Evolutionary conservation across 2,113 vertebrate species (phyloP), one percentile per base, ranked within the genome.

Genomic region (Hippocampus comes): DNA sequence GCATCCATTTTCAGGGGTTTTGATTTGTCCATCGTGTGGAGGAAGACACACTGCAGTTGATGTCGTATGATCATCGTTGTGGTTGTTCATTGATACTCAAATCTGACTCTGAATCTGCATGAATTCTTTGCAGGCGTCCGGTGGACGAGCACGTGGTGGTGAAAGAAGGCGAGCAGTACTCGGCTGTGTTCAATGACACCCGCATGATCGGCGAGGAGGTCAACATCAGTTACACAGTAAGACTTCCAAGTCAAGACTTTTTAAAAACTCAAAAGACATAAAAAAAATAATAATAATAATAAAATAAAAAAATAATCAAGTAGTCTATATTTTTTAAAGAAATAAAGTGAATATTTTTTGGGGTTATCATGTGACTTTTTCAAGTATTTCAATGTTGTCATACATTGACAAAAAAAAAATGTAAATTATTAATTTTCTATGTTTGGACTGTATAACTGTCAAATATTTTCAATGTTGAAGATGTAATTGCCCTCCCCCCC

Each of bases 201-300:
- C 91, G 88, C 3, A 86, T 91, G 51, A 94, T 96, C 0, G 96
- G 95, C 53, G 93, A 95, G 82, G 94, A 96, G 90, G 82, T 98
- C 85, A 92, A 91, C 79, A 86, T 99, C 63, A 94, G 86, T 84
- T 98, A 96, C 75, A 90, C 76, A 93, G 97, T 98, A 94, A 95
- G 59, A 18, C 27, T 59, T 14, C 20, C 1, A 51, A 51, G 49
- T 20, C 1, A 20, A 11, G 9, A 3, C 9, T n/a, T 55, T 55
- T 55, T 2, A 2, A 21, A 21, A 7, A 8, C 2, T 55, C 21
- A 55, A 51, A 51, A 51, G 14, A 18, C 14, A 18, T 15, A 18
- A 20, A 20, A 17, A 49, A 15, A 49, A 56, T 21, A 10, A 20
- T 17, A 51, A 15, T 51, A 51, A 51, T 20, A 5, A 17, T 18